Evolutionary conservation across 1,140 invertebrate genomes (phyloP).

Genomic region (Oscheius sp.): DNA sequence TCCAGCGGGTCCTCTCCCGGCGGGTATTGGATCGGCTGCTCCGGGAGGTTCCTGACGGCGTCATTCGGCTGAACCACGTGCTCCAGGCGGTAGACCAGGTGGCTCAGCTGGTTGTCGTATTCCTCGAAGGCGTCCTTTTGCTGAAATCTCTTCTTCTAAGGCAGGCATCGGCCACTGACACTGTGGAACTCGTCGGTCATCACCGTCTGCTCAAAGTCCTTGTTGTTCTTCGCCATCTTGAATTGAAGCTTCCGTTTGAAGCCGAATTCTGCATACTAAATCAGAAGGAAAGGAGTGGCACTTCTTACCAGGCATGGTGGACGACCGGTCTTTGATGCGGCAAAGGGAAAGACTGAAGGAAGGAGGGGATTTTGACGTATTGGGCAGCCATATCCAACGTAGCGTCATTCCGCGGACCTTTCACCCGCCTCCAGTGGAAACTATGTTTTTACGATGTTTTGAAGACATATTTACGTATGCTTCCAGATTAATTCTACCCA

Average conservation of each 20-base stretch:
- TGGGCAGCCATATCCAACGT: too few relatives aligned
- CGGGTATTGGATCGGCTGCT: conserved; percentile 5
- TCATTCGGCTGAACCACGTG: not conserved
- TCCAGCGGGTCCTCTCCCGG: conserved; percentile 8
- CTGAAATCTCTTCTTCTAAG: too few relatives aligned
- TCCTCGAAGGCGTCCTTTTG: not conserved
- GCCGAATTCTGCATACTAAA: not conserved
- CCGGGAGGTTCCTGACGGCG: not conserved
- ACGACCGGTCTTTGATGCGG: too few relatives aligned
- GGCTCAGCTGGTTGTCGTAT: not conserved
- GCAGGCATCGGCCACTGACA: too few relatives aligned
- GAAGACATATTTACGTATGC: too few relatives aligned
- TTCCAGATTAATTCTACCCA: too few relatives aligned
- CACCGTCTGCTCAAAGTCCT: conserved; percentile 17
- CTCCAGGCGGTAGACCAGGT: conserved; percentile 8
- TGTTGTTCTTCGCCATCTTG: not conserved
- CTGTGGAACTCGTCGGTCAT: conserved; percentile 25
- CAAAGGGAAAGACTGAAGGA: too few relatives aligned
- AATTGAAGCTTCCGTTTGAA: not conserved
- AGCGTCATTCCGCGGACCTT: too few relatives aligned
- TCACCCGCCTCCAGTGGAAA: too few relatives aligned
- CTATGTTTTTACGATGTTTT: too few relatives aligned
- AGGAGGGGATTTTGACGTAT: too few relatives aligned
- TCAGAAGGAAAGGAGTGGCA: not conserved
- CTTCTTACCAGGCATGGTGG: not conserved